Conservation (phyloP, 2,888 invertebrate species). For the Drosophila prolongata region DNA sequence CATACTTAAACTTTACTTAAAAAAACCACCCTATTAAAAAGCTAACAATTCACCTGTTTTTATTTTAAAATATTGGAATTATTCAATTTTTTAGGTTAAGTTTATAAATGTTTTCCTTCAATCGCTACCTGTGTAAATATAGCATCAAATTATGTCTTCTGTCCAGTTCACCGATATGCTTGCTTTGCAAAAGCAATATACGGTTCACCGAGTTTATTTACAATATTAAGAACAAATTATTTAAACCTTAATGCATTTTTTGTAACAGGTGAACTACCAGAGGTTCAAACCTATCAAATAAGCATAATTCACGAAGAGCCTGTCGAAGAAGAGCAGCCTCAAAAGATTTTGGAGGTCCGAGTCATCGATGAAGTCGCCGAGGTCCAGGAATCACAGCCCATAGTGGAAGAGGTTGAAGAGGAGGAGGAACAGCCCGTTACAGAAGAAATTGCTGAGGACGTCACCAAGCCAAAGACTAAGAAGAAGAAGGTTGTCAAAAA, state of each 20-base stretch:
- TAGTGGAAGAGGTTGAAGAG: slow-evolving; percentile 80
- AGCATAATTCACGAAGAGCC: slow-evolving; percentile 83
- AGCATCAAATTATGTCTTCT: slow-evolving; percentile 36
- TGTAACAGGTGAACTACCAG: slow-evolving; percentile 77
- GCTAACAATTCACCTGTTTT: slow-evolving; percentile 28
- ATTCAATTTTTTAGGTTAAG: slow-evolving; percentile 22
- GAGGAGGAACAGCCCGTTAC: slow-evolving; percentile 65
- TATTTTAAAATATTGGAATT: slow-evolving; percentile 6
- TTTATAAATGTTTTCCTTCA: slow-evolving; percentile 32
- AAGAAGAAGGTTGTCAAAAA: slow-evolving; percentile 81
- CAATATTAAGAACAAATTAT: not conserved
- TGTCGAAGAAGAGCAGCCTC: slow-evolving; percentile 82
- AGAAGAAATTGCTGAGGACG: slow-evolving; percentile 52
- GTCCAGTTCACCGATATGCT: slow-evolving; percentile 61
- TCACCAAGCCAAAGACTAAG: slow-evolving; percentile 69
- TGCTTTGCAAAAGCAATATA: slow-evolving; percentile 68
- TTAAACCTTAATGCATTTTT: slow-evolving; percentile 32
- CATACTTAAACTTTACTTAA: slow-evolving; percentile 11
- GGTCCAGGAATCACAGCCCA: slow-evolving; percentile 76
- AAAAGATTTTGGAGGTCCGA: slow-evolving; percentile 77
- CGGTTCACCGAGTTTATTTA: slow-evolving; percentile 47
- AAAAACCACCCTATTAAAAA: slow-evolving; percentile 18
- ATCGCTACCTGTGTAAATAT: slow-evolving; percentile 55
- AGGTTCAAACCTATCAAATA: slow-evolving; percentile 84
- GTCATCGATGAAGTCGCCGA: slow-evolving; percentile 78